These are phyloP conservation scores for Epistrophella euchroma DNA, from an alignment of 2,888 invertebrate species.

Conservation along the genomic window DNA sequence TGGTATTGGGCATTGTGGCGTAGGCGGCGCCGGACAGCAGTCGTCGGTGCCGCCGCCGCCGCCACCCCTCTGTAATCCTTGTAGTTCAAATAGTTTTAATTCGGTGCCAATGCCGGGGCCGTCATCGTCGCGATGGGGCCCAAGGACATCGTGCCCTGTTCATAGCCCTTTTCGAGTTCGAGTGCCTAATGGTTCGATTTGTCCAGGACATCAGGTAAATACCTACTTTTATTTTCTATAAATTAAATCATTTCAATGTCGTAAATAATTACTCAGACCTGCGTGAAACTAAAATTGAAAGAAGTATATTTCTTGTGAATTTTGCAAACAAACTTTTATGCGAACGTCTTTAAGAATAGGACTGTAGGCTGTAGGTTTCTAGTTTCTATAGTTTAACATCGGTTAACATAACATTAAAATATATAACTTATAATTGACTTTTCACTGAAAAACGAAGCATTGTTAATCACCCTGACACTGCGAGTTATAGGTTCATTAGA, in stretches of 20 bases:
- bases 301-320: no score
- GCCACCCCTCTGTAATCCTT: slow-evolving; percentile 83
- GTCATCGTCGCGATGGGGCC: slow-evolving; percentile 83
- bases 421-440: no score
- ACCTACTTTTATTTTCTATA: not conserved
- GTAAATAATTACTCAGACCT: no score
- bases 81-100: slow-evolving; percentile 83
- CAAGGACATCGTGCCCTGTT: slow-evolving; percentile 84
- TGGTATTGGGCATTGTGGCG: slow-evolving; percentile 81
- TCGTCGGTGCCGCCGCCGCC: slow-evolving; percentile 82
- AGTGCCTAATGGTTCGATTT: slow-evolving; percentile 84
- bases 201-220: slow-evolving; percentile 84
- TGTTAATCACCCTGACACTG: no score
- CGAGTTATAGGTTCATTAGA: no score
- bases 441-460: no score
- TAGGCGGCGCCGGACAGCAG: slow-evolving; percentile 80
- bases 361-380: no score
- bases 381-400: no score
- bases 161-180: slow-evolving; percentile 84
- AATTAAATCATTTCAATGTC: not conserved
- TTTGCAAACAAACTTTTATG: no score
- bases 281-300: no score
- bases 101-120: slow-evolving; percentile 83
- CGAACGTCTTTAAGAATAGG: no score
- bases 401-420: no score